Conservation (phyloP, 2,888 invertebrate genomes). For the Stenolophus ochropezus region DNA sequence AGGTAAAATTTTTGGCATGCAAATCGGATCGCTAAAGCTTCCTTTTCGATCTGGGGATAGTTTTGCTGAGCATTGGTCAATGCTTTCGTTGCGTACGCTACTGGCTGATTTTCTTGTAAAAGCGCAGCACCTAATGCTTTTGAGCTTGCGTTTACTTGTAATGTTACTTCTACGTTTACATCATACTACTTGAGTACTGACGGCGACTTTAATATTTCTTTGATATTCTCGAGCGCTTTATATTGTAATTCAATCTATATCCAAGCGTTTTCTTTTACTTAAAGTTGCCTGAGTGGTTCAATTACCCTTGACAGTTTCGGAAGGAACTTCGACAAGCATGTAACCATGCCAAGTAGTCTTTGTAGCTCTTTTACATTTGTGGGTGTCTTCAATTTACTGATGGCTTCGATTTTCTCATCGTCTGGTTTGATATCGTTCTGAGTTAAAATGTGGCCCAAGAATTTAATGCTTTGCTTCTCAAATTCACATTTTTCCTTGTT, state of each 20-base stretch:
- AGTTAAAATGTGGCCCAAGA: conserved; percentile 9
- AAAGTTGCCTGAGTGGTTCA: conserved; percentile 60
- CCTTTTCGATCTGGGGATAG: conserved; percentile 66
- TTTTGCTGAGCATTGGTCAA: conserved; percentile 62
- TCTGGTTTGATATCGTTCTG: conserved; percentile 41
- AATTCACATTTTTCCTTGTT: conserved; percentile 65
- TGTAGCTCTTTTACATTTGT: conserved; percentile 61
- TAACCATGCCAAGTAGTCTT: conserved; percentile 64
- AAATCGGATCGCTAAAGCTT: conserved; percentile 64
- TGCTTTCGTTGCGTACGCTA: conserved; percentile 65
- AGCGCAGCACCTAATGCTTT: conserved; percentile 63
- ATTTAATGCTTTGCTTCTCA: conserved; percentile 45
- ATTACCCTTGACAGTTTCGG: conserved; percentile 63
- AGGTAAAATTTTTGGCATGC: conserved; percentile 64
- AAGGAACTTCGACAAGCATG: conserved; percentile 64
- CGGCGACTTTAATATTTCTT: neutral
- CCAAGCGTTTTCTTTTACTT: conserved; percentile 59
- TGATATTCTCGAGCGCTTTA: neutral
- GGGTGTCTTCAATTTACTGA: conserved; percentile 60
- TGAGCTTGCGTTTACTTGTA: conserved; percentile 62
- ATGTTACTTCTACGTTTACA: conserved; percentile 39
- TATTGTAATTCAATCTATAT: neutral
- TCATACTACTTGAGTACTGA: neutral
- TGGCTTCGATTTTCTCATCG: conserved; percentile 61
- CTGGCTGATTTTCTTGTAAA: conserved; percentile 64